A percentile compares a stretch with the other conserved stretches of the same genome.
Conservation (phyloP, 2,113 vertebrate species). For the Cricetomys ansorgei region DNA sequence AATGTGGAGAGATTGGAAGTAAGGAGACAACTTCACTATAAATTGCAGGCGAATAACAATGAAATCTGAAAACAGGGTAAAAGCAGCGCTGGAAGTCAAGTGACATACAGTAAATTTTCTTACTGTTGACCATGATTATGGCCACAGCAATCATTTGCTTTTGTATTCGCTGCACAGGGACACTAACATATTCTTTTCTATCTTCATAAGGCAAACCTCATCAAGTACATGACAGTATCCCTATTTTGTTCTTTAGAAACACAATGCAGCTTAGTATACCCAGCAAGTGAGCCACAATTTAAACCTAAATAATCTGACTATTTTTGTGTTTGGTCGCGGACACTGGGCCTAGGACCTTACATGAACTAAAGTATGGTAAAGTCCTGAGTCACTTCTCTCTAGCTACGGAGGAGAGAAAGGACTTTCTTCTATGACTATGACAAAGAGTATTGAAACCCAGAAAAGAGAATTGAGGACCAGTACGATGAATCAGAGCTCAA, state of each 20-base stretch:
- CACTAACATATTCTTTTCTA: neutral
- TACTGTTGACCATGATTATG: neutral
- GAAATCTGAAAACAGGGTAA: conserved; percentile 40
- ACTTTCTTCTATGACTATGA: neutral
- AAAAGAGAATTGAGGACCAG: neutral
- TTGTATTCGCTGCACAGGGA: neutral
- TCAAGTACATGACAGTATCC: neutral
- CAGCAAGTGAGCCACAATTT: neutral
- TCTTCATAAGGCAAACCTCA: neutral
- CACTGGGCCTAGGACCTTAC: neutral
- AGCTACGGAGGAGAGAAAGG: neutral
- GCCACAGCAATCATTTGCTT: neutral
- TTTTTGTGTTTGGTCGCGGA: neutral
- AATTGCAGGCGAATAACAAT: conserved; percentile 56
- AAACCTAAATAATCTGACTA: neutral
- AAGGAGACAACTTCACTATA: conserved; percentile 54
- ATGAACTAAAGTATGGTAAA: neutral
- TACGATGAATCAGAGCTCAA: neutral
- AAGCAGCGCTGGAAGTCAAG: neutral
- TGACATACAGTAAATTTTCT: neutral
- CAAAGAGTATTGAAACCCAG: neutral
- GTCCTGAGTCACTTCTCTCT: neutral
- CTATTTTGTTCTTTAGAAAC: neutral
- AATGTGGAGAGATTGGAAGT: conserved; percentile 47
- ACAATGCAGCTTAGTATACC: neutral